These are phyloP conservation scores for Phrynocephalus guinanensis DNA, from an alignment of 2,797 vertebrate species.

Conservation along the genomic window DNA sequence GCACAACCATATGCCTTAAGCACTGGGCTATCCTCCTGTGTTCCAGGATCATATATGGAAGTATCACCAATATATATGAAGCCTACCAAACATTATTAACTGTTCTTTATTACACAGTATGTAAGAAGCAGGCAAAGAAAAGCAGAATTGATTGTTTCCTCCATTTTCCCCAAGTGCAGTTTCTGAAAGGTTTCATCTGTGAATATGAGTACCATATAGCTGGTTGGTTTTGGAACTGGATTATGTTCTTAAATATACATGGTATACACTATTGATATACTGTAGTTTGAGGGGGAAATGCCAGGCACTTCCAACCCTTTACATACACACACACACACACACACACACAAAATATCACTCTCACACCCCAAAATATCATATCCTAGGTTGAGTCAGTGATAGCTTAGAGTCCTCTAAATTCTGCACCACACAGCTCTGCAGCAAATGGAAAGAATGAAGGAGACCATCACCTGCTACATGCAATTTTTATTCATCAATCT, in stretches of 20 bases:
- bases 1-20: too few relatives aligned
- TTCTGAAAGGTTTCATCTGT: background rate
- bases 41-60: background rate
- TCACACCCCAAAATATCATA: background rate
- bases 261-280: background rate
- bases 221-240: background rate
- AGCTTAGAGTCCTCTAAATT: constrained; percentile 29
- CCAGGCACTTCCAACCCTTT: background rate
- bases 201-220: background rate
- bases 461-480: background rate
- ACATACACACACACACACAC: background rate
- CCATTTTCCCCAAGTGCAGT: background rate
- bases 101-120: background rate
- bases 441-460: constrained; percentile 11
- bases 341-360: background rate
- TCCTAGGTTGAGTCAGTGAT: constrained; percentile 26
- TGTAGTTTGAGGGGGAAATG: too few relatives aligned
- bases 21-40: too few relatives aligned
- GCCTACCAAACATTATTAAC: background rate
- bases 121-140: background rate
- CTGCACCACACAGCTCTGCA: constrained; percentile 25
- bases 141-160: background rate
- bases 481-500: background rate
- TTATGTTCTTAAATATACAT: background rate
- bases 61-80: background rate